Conservation (phyloP, 1,140 invertebrate species). For the Sogatella furcifera region DNA sequence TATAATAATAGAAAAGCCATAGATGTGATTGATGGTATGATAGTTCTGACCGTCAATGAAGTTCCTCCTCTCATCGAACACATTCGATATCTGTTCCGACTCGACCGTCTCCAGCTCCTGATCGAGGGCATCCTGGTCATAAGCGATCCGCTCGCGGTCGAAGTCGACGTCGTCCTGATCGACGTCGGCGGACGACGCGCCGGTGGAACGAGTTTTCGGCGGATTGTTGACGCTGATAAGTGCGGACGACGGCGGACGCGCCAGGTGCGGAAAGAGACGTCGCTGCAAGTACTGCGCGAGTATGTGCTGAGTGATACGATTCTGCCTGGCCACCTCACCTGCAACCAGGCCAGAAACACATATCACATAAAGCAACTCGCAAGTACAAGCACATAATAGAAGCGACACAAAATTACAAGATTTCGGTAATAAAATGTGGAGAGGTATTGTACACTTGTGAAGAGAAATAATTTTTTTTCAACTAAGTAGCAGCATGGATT, state of each 20-base stretch:
- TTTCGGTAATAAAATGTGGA: too few relatives aligned
- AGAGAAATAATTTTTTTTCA: too few relatives aligned
- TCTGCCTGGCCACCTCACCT: conserved; percentile 50
- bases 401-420: too few relatives aligned
- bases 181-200: background rate
- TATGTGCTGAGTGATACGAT: conserved; percentile 58
- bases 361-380: too few relatives aligned
- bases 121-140: conserved; percentile 25
- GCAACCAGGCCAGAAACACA: conserved; percentile 8
- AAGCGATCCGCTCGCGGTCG: conserved; percentile 3
- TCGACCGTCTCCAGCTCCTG: conserved; percentile 47
- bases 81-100: conserved; percentile 43
- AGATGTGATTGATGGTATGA: too few relatives aligned
- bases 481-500: too few relatives aligned
- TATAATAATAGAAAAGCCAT: too few relatives aligned
- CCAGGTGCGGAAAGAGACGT: conserved; percentile 41
- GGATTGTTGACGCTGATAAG: background rate
- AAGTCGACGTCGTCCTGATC: background rate
- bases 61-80: conserved; percentile 34
- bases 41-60: background rate
- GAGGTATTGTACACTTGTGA: too few relatives aligned
- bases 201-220: background rate
- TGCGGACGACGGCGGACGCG: conserved; percentile 29
- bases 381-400: too few relatives aligned
- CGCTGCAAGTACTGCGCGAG: conserved; percentile 55